Evolutionary conservation across 2,113 vertebrate genomes (phyloP), one percentile per base, ranked within the genome.

Genomic region (Oreotrochilus melanogaster): DNA sequence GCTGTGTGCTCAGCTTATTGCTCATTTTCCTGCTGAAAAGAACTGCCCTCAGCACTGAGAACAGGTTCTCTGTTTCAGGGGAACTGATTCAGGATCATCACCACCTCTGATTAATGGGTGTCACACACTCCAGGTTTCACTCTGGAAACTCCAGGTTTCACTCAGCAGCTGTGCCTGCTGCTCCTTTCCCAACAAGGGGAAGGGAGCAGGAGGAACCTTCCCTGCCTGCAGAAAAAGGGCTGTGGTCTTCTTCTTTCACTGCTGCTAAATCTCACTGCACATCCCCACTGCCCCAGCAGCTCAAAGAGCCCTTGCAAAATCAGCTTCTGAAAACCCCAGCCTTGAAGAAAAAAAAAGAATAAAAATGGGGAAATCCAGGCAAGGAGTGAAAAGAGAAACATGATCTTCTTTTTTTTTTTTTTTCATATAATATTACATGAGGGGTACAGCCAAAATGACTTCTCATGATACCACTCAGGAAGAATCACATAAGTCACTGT

Each of bases 381-480:
- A 65, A 71, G 43, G n/a, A 42, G 15, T 10, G 22, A 27, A 27
- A 50, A 33, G 43, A 81, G 27, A 47, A 81, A 47, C 54, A 50
- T 0, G 0, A 27, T 16, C 2, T 64, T 76, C n/a, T 33, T 19
- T 31, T 28, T 21, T 37, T 28, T 23, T 37, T 28, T 23, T 45
- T 17, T 45, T 31, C 4, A 4, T 18, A 5, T 8, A 4, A 5
- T 17, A 18, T 25, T 73, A 2, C 35, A 35, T 25, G 57, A 67
- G 73, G 56, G 2, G 1, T 24, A 50, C 13, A 67, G 61, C 19
- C 51, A 42, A 33, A 70, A 25, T 9, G 1, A 14, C 35, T 72
- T 7, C 8, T 31, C 23, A 15, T 39, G 27, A 58, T 16, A n/a
- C 23, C 1, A 0, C n/a, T 64, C 0, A 0, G 18, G 58, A 37